A percentile compares a stretch with the other conserved stretches of the same genome.
Conservation (phyloP, 2,797 vertebrate genomes). For the Threskiornis aethiopicus region DNA sequence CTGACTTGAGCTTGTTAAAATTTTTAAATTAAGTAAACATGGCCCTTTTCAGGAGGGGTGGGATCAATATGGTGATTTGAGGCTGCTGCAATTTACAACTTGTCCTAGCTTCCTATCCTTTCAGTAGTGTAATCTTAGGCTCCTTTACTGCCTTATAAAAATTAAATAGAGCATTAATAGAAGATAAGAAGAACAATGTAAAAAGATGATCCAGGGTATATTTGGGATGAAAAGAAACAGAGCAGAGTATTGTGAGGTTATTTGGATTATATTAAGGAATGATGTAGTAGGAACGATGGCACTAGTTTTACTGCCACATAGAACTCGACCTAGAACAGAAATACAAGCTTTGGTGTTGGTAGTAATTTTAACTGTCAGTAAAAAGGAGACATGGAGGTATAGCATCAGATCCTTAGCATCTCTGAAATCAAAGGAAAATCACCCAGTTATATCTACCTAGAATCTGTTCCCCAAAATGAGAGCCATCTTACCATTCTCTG, state of each 20-base stretch:
- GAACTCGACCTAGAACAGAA: not conserved
- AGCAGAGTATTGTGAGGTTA: not conserved
- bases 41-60: not conserved
- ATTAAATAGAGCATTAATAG: not conserved
- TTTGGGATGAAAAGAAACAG: constrained; percentile 18
- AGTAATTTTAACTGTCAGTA: not conserved
- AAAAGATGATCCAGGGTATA: not conserved
- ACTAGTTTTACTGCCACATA: not conserved
- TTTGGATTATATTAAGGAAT: not conserved
- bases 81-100: not conserved
- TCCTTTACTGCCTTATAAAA: not conserved
- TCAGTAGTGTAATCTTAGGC: not conserved
- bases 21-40: not conserved
- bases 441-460: not conserved
- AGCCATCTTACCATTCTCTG: constrained; percentile 71
- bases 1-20: not conserved
- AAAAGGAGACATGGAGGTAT: not conserved
- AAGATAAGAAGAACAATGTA: not conserved
- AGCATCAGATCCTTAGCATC: not conserved
- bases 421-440: not conserved
- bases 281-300: not conserved
- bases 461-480: not conserved
- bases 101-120: not conserved
- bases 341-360: not conserved
- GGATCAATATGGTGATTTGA: not conserved